These are phyloP conservation scores for Spilosoma lubricipeda DNA, from an alignment of 2,888 invertebrate species.

Conservation along the genomic window DNA sequence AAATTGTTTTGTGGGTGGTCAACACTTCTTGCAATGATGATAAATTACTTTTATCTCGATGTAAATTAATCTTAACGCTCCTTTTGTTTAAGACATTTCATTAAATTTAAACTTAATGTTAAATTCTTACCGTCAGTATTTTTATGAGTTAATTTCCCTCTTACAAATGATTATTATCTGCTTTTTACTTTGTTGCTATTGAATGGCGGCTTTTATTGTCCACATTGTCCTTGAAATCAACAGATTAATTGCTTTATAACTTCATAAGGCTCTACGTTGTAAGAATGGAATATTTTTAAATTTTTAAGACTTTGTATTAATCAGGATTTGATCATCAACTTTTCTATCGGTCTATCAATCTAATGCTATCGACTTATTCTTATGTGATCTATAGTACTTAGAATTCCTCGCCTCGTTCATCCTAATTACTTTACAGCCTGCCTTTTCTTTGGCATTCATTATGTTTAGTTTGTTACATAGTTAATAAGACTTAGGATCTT, in stretches of 20 bases:
- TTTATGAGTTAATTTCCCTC: conserved; percentile 25
- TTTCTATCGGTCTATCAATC: no score
- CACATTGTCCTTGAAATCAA: conserved; percentile 7
- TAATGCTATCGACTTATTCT: no score
- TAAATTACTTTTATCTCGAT: conserved; percentile 37
- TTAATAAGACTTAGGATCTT: no score
- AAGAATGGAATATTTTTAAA: no score
- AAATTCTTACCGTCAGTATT: conserved; percentile 21
- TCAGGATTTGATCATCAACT: no score
- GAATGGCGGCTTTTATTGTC: background rate
- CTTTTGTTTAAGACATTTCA: conserved; percentile 30
- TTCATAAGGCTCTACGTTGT: background rate
- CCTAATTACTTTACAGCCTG: no score
- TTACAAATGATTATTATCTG: conserved; percentile 17
- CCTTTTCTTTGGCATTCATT: no score
- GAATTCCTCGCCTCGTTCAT: no score
- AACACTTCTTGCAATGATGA: conserved; percentile 29
- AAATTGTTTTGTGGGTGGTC: conserved; percentile 9
- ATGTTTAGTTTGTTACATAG: no score
- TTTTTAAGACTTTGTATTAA: no score
- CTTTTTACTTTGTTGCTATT: conserved; percentile 8
- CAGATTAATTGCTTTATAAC: conserved; percentile 11
- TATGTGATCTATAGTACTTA: no score
- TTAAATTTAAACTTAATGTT: conserved; percentile 32
- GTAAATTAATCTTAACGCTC: conserved; percentile 30